Conservation (phyloP, 1,140 invertebrate genomes). For the Sinonovacula constricta region DNA sequence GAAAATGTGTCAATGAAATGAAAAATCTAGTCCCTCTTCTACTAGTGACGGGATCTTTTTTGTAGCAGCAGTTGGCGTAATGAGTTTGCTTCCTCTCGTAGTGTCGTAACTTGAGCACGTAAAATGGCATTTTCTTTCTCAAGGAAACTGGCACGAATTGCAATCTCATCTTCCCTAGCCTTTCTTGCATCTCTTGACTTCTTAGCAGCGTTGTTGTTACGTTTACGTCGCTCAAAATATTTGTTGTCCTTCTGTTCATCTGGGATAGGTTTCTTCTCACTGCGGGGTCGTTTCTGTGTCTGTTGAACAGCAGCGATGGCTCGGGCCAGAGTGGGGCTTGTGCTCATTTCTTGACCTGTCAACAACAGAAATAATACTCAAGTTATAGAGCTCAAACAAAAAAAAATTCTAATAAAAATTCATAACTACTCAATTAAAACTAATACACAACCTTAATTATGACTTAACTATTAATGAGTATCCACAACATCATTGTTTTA, state of each 20-base stretch:
- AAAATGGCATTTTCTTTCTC: slow-evolving; percentile 93
- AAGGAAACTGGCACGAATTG: slow-evolving; percentile 87
- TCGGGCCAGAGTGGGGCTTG: slow-evolving; percentile 71
- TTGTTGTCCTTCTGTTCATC: slow-evolving; percentile 92
- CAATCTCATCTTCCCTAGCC: slow-evolving; percentile 89
- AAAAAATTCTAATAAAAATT: too few species aligned
- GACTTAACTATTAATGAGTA: too few species aligned
- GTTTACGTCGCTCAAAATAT: slow-evolving; percentile 90
- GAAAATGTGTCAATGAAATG: background rate
- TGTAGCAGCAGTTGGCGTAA: slow-evolving; percentile 56
- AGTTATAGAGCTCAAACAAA: too few species aligned
- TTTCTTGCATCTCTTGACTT: slow-evolving; percentile 89
- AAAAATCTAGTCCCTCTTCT: background rate
- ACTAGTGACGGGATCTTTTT: slow-evolving; percentile 23
- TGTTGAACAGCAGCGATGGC: slow-evolving; percentile 70
- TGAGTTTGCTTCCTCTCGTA: slow-evolving; percentile 86
- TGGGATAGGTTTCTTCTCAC: slow-evolving; percentile 92
- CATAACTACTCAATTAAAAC: too few species aligned
- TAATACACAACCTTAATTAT: too few species aligned
- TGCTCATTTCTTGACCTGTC: slow-evolving; percentile 49
- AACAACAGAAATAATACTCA: background rate
- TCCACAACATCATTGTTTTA: too few species aligned
- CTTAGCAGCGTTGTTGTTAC: slow-evolving; percentile 95
- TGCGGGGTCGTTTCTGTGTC: slow-evolving; percentile 82
- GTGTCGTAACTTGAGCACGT: slow-evolving; percentile 87